Evolutionary conservation across 2,888 invertebrate genomes (phyloP).

Genomic region (Rhabditophanes sp.): DNA sequence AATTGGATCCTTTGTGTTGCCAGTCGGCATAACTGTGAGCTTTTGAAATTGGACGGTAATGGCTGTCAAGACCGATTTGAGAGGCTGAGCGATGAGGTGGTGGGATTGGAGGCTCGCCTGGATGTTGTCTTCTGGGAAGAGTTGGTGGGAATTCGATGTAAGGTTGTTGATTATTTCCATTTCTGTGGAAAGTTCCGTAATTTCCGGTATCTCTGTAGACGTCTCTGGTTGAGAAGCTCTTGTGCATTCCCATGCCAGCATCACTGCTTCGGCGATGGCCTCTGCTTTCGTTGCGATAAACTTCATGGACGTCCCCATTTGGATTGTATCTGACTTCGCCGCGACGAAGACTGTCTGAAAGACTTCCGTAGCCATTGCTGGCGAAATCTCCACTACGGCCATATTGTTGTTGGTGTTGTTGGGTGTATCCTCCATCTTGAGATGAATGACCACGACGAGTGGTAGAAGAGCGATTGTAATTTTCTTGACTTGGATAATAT

Average conservation of each 20-base stretch:
- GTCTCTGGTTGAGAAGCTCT: slow-evolving; percentile 37
- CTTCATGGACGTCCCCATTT: slow-evolving; percentile 29
- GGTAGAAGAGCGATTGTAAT: slow-evolving; percentile 23
- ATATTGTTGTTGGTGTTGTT: too few species aligned
- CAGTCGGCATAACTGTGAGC: slow-evolving; percentile 41
- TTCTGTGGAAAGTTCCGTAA: slow-evolving; percentile 1
- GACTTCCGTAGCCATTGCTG: slow-evolving; percentile 38
- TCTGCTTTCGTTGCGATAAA: slow-evolving; percentile 10
- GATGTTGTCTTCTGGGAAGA: slow-evolving; percentile 20
- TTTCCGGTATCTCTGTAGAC: too few species aligned
- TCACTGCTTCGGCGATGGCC: slow-evolving; percentile 9
- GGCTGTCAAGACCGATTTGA: too few species aligned
- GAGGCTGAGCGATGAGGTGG: slow-evolving; percentile 16
- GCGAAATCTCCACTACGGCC: too few species aligned
- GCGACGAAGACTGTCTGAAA: slow-evolving; percentile 37
- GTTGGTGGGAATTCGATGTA: slow-evolving; percentile 44
- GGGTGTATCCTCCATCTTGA: slow-evolving; percentile 3
- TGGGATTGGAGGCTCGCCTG: slow-evolving; percentile 11
- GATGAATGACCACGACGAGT: slow-evolving; percentile 16
- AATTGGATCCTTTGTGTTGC: slow-evolving; percentile 23
- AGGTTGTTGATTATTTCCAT: slow-evolving; percentile 11
- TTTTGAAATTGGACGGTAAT: slow-evolving; percentile 25
- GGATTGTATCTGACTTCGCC: slow-evolving; percentile 39
- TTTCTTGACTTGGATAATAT: slow-evolving; percentile 19
- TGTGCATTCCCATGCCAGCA: slow-evolving; percentile 26